Evolutionary conservation across 2,888 invertebrate species (phyloP).

Genomic region (Anaspis maculata): DNA sequence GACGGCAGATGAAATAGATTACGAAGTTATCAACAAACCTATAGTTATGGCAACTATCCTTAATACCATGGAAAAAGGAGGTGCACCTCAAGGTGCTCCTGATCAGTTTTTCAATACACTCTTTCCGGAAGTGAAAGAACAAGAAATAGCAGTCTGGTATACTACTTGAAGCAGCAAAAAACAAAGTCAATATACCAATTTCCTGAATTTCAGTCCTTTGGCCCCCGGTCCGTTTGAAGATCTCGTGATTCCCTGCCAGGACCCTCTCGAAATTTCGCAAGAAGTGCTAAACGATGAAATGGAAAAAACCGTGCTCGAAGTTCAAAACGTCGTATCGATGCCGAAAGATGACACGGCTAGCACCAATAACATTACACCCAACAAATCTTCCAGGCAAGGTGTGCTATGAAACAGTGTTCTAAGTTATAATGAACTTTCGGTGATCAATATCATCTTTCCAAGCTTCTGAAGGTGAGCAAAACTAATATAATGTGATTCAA

Average conservation of each 20-base stretch:
- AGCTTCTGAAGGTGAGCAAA: not conserved
- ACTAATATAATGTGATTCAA: no score
- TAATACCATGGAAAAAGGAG: slow-evolving; percentile 35
- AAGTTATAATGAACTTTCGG: no score
- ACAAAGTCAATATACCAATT: no score
- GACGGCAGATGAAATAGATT: slow-evolving; percentile 29
- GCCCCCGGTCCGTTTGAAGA: slow-evolving; percentile 35
- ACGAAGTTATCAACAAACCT: slow-evolving; percentile 31
- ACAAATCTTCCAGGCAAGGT: slow-evolving; percentile 13
- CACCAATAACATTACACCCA: slow-evolving; percentile 17
- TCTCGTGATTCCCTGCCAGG: slow-evolving; percentile 29
- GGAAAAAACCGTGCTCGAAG: slow-evolving; percentile 22
- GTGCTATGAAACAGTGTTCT: no score
- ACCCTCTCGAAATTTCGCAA: slow-evolving; percentile 16
- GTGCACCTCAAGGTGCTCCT: slow-evolving; percentile 30
- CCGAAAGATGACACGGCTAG: slow-evolving; percentile 19
- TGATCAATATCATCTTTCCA: no score
- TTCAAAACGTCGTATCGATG: slow-evolving; percentile 19
- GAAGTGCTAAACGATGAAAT: slow-evolving; percentile 23
- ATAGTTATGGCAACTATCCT: slow-evolving; percentile 36
- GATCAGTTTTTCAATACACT: slow-evolving; percentile 32
- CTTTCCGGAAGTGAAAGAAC: slow-evolving; percentile 24
- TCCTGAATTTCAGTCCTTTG: slow-evolving; percentile 27
- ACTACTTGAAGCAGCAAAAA: no score
- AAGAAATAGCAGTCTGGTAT: no score